These are phyloP conservation scores for Labroides dimidiatus DNA, from an alignment of 2,797 vertebrate species.

Conservation along the genomic window DNA sequence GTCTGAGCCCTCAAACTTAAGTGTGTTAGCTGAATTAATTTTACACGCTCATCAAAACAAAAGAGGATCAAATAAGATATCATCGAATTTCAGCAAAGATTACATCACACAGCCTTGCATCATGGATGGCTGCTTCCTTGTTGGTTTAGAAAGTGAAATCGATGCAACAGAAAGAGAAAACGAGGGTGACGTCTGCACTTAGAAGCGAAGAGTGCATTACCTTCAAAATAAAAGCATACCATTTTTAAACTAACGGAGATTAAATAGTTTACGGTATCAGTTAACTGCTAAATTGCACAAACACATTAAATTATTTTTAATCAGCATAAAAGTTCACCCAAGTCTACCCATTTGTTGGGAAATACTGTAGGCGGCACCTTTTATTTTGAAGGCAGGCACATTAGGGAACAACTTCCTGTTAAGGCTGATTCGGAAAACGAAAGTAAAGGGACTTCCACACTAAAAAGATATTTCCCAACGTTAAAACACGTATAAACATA, in stretches of 20 bases:
- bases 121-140: not conserved
- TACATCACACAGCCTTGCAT: not conserved
- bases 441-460: slow-evolving; percentile 21
- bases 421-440: slow-evolving; percentile 29
- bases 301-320: rapidly evolving
- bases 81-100: not conserved
- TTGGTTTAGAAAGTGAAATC: slow-evolving; percentile 18
- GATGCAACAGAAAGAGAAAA: slow-evolving; percentile 3
- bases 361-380: rapidly evolving
- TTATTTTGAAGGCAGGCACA: slow-evolving; percentile 12
- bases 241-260: not conserved
- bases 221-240: slow-evolving; percentile 2
- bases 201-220: not conserved
- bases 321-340: too few relatives aligned
- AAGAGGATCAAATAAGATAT: not conserved
- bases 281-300: rapidly evolving
- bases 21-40: too few relatives aligned
- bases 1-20: too few relatives aligned
- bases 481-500: not conserved
- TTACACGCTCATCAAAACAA: too few relatives aligned
- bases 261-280: too few relatives aligned
- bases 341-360: too few relatives aligned
- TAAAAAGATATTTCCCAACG: not conserved
- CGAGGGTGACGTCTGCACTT: not conserved
- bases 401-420: not conserved